Evolutionary conservation across 2,888 invertebrate species (phyloP).

Genomic region (Xestia rhomboidea): DNA sequence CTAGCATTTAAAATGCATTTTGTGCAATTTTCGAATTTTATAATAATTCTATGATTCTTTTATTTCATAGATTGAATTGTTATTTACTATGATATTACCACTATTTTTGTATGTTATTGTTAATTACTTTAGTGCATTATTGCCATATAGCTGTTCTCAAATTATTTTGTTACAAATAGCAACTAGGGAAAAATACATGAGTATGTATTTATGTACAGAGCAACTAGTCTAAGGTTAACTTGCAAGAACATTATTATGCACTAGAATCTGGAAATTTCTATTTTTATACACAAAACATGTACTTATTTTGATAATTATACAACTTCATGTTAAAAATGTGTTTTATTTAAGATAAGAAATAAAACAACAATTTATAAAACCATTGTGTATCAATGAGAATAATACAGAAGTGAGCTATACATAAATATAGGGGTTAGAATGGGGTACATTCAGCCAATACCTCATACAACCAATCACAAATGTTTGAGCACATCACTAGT

Average conservation of each 20-base stretch:
- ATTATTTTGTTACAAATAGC: constrained; percentile 8
- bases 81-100: constrained; percentile 35
- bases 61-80: constrained; percentile 9
- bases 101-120: constrained; percentile 29
- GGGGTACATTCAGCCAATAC: constrained; percentile 83
- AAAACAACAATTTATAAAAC: constrained; percentile 85
- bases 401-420: constrained; percentile 89
- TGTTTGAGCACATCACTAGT: constrained; percentile 71
- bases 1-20: constrained; percentile 24
- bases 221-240: background rate
- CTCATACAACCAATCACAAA: constrained; percentile 55
- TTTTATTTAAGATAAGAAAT: constrained; percentile 72
- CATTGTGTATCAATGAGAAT: constrained; percentile 89
- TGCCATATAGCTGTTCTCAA: constrained; percentile 6
- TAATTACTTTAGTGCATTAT: background rate
- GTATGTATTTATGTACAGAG: background rate
- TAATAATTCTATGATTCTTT: too few relatives aligned
- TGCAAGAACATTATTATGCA: background rate
- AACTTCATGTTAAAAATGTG: constrained; percentile 56
- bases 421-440: constrained; percentile 84
- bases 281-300: constrained; percentile 16
- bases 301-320: constrained; percentile 47
- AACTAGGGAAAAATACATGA: background rate
- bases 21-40: constrained; percentile 3
- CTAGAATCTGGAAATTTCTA: constrained; percentile 8